Evolutionary conservation across 2,888 invertebrate genomes (phyloP), one percentile per base, ranked within the genome.

Genomic region (Patella ulyssiponensis): DNA sequence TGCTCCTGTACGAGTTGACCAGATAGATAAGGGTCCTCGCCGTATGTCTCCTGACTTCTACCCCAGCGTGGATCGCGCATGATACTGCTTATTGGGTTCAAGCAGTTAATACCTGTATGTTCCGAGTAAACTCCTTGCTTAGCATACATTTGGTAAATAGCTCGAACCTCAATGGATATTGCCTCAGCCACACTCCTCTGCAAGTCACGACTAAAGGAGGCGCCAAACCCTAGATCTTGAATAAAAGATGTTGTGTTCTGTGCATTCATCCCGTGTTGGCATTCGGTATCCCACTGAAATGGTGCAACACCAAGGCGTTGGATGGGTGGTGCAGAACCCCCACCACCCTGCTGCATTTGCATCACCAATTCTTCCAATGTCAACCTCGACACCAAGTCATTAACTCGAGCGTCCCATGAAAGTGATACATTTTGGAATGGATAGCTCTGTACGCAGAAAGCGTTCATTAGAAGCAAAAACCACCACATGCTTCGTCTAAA

Each of bases 31-130:
- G 90, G 90, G 76, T 89, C 89, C 74, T 90, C 90, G 17, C 90
- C 90, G 77, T 90, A 90, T 3, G 89, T 90, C 76, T 90, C 90
- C 89, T 89, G 89, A 79, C 87, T 89, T 78, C 90, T 78, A 23
- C 90, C 90, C 90, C 90, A 90, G 23, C 89, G 80, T 15, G 90
- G 88, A 74, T 88, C 86, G 27, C 88, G 79, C 85, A 87, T 85
- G 76, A 88, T 88, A 82, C 89, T 88, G 75, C 88, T 84, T 69
- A 88, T 87, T 17, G 88, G 33, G 4, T 33, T 33, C 0, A 33
- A 33, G 3, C 33, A 33, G 33, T 33, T 33, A 33, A 33, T 33
- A 33, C 33, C 33, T 33, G 33, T 33, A 33, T 33, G 33, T 33
- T 33, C 33, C 4, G 33, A 33, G 33, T 33, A 33, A 33, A 33